Percentiles rank a stretch among this genome's conserved stretches.
phyloP scores from a whole-genome alignment of 2,797 vertebrate genomes.

The Alcedo quadribrachys region DNA sequence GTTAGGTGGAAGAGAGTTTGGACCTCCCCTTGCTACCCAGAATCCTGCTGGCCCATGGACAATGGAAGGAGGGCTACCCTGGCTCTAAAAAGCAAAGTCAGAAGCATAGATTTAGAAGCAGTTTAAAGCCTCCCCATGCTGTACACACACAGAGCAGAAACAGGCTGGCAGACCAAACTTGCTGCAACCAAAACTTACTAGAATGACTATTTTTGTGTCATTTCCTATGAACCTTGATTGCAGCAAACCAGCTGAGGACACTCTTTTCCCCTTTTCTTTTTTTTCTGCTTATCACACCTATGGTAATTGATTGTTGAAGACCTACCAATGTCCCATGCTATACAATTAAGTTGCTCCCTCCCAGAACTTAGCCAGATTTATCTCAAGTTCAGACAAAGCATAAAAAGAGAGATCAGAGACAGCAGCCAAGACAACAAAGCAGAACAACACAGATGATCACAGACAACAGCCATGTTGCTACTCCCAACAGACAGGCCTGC shows the following conservation, averaged over 20 bases:
- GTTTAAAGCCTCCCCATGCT: not conserved
- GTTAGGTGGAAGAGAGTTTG: constrained; percentile 69
- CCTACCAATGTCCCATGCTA: not conserved
- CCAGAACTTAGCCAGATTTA: not conserved
- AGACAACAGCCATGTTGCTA: not conserved
- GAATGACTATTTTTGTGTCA: not conserved
- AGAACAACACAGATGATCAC: not conserved
- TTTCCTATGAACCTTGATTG: not conserved
- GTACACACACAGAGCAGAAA: not conserved
- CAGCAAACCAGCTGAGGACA: accelerated
- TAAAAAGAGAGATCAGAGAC: not conserved
- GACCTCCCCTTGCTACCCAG: constrained; percentile 78
- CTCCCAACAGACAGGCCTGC: accelerated
- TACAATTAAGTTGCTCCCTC: not conserved
- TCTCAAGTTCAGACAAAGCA: not conserved
- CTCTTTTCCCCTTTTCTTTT: not conserved
- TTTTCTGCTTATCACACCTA: not conserved
- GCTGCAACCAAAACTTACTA: not conserved
- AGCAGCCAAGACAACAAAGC: not conserved
- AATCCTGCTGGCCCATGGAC: constrained; percentile 80
- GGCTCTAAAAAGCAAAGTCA: constrained; percentile 73
- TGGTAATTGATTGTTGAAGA: not conserved
- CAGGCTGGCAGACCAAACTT: not conserved
- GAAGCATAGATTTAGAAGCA: not conserved
- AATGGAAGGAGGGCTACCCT: constrained; percentile 70